Conservation (phyloP, 2,113 vertebrate genomes). For the Monopterus albus region DNA sequence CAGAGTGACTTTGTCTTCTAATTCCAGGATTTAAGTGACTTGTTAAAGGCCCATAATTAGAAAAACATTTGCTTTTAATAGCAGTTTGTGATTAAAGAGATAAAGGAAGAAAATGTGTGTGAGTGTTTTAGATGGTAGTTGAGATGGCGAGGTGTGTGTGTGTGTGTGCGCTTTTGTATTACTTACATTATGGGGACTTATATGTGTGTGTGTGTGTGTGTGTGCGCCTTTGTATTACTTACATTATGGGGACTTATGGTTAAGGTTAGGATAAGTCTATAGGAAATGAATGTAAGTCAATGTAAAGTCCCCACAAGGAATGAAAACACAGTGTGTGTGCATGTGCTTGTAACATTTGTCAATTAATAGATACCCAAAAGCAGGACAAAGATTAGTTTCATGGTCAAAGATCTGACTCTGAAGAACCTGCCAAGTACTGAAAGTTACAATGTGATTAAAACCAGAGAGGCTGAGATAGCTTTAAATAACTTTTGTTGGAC, state of each 20-base stretch:
- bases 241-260: no score
- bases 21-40: slow-evolving; percentile 54
- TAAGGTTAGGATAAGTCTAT: no score
- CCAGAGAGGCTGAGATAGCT: not conserved
- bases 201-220: no score
- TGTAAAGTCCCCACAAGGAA: no score
- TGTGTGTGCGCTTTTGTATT: no score
- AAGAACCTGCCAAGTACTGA: slow-evolving; percentile 14
- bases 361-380: slow-evolving; percentile 14
- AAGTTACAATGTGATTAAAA: slow-evolving; percentile 16
- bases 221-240: no score
- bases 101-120: slow-evolving; percentile 31
- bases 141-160: not conserved
- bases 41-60: slow-evolving; percentile 58
- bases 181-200: no score
- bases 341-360: slow-evolving; percentile 44
- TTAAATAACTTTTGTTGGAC: slow-evolving; percentile 3
- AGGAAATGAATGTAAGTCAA: no score
- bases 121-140: slow-evolving; percentile 7
- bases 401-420: not conserved
- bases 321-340: no score
- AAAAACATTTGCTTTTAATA: slow-evolving; percentile 53
- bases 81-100: slow-evolving; percentile 58
- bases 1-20: slow-evolving; percentile 49
- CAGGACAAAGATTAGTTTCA: slow-evolving; percentile 5